phyloP scores from a whole-genome alignment of 64 coral and sea anemone species.

The Porites australiensis region DNA sequence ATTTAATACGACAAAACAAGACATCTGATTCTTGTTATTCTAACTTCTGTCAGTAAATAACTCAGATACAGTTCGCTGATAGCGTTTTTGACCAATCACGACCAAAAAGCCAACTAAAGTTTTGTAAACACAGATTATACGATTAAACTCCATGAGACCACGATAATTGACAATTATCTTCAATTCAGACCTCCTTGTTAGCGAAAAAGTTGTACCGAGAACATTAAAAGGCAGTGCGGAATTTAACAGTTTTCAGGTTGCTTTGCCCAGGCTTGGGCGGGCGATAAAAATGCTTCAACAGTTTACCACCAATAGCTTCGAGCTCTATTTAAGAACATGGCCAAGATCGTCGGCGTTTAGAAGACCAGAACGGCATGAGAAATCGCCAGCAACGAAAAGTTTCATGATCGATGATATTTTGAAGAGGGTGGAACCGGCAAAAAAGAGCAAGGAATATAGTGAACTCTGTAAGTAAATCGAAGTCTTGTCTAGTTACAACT shows the following conservation, averaged over 20 bases:
- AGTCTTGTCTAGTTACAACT: too few relatives aligned
- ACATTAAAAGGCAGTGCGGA: not conserved
- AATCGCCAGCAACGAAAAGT: not conserved
- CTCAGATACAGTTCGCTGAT: not conserved
- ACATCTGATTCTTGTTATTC: not conserved
- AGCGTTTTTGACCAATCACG: conserved; percentile 15
- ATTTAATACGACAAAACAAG: not conserved
- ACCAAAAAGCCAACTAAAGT: not conserved
- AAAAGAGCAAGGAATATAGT: not conserved
- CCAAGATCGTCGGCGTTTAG: not conserved
- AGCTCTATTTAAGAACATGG: not conserved
- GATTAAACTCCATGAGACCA: not conserved
- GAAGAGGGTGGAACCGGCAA: conserved; percentile 7
- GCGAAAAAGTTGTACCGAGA: not conserved
- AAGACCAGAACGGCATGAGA: not conserved
- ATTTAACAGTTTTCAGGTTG: not conserved
- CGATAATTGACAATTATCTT: not conserved
- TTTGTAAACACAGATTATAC: conserved; percentile 25
- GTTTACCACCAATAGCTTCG: not conserved
- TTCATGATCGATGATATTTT: conserved; percentile 53
- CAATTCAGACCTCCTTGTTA: conserved; percentile 14
- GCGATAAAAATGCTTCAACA: not conserved
- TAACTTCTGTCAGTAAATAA: conserved; percentile 32
- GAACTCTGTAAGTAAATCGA: conserved; percentile 5
- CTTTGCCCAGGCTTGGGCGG: too few relatives aligned